Percentiles rank a stretch among this genome's conserved stretches.
Conservation (phyloP, 2,797 vertebrate species). For the Peromyscus eremicus region DNA sequence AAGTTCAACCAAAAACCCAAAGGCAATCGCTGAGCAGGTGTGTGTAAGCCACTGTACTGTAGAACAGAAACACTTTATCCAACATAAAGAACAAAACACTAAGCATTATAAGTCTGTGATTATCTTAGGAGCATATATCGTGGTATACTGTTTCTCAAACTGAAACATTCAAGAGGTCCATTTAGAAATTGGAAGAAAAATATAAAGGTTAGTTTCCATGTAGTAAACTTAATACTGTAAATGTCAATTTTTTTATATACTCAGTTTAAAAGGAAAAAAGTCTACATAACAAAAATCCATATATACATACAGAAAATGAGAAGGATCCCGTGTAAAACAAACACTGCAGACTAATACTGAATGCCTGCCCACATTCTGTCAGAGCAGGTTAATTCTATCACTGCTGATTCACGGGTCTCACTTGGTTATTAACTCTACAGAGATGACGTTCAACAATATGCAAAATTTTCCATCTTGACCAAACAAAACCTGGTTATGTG, state of each 20-base stretch:
- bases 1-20: slow-evolving; percentile 33
- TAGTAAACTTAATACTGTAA: neutral
- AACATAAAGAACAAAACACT: neutral
- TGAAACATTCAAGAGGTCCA: slow-evolving; percentile 46
- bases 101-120: neutral
- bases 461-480: slow-evolving; percentile 5
- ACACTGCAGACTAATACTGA: neutral
- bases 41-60: neutral
- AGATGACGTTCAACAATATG: neutral
- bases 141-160: neutral
- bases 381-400: neutral
- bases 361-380: neutral
- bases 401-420: neutral
- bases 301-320: neutral
- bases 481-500: neutral
- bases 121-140: neutral
- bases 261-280: slow-evolving; percentile 54
- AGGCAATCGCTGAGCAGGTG: neutral
- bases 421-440: neutral
- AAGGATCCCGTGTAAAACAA: neutral
- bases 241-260: slow-evolving; percentile 12
- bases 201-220: slow-evolving; percentile 26
- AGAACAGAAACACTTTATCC: neutral
- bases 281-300: neutral
- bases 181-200: slow-evolving; percentile 43